These are phyloP conservation scores for Myiotriccus ornatus DNA, from an alignment of 2,797 vertebrate species.

Conservation along the genomic window DNA sequence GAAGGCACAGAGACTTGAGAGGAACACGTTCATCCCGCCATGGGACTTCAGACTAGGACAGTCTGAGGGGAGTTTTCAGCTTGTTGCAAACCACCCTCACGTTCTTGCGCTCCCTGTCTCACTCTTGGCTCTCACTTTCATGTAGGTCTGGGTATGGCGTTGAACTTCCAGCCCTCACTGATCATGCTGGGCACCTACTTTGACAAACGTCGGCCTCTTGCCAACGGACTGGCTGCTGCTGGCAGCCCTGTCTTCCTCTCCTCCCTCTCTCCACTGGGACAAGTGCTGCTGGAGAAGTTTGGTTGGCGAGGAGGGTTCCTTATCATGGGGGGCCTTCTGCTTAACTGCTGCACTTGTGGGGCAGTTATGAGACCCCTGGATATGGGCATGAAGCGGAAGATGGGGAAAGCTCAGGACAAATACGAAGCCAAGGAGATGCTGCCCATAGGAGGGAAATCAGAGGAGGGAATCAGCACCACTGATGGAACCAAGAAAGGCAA, in stretches of 20 bases:
- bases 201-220: conserved; percentile 80
- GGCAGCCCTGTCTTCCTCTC: conserved; percentile 84
- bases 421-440: conserved; percentile 78
- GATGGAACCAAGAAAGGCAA: conserved; percentile 55
- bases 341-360: conserved; percentile 83
- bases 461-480: conserved; percentile 7
- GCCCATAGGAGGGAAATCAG: conserved; percentile 41
- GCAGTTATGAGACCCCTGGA: conserved; percentile 81
- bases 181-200: conserved; percentile 84
- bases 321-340: conserved; percentile 81
- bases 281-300: conserved; percentile 77
- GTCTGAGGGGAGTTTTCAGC: background rate
- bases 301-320: conserved; percentile 85
- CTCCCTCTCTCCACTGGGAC: conserved; percentile 79
- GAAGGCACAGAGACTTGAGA: background rate
- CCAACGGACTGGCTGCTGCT: conserved; percentile 82
- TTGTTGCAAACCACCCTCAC: background rate
- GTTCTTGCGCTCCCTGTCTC: background rate
- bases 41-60: background rate
- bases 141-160: conserved; percentile 79
- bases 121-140: background rate
- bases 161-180: conserved; percentile 83
- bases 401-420: conserved; percentile 53
- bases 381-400: conserved; percentile 43
- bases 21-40: background rate